These are phyloP conservation scores for Apoderus coryli DNA, from an alignment of 2,888 invertebrate genomes.

Conservation along the genomic window DNA sequence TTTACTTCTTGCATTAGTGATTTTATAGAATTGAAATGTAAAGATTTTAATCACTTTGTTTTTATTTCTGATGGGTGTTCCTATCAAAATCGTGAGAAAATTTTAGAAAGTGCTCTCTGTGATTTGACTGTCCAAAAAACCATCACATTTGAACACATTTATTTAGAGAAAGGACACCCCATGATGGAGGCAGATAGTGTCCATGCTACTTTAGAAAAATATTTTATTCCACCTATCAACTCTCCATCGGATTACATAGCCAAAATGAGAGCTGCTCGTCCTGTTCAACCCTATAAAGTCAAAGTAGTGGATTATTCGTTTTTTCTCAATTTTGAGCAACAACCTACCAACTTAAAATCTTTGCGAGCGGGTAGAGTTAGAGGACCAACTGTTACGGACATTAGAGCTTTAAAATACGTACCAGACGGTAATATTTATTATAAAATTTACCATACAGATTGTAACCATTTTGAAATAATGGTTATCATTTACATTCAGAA, in stretches of 20 bases:
- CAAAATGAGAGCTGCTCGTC: neutral
- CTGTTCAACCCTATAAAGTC: slow-evolving; percentile 2
- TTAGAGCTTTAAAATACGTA: slow-evolving; percentile 3
- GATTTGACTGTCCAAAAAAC: slow-evolving; percentile 2
- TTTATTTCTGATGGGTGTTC: slow-evolving; percentile 6
- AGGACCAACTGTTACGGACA: neutral
- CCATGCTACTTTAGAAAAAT: slow-evolving; percentile 4
- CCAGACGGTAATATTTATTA: slow-evolving; percentile 2
- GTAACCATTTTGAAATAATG: too few species aligned
- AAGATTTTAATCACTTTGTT: neutral
- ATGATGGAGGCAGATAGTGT: slow-evolving; percentile 4
- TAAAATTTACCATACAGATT: slow-evolving; percentile 5
- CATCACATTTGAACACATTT: slow-evolving; percentile 4
- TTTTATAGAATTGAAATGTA: slow-evolving; percentile 1
- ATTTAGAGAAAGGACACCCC: slow-evolving; percentile 1
- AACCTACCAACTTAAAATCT: neutral
- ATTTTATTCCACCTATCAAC: slow-evolving; percentile 4
- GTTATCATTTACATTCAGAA: too few species aligned
- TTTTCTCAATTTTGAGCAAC: slow-evolving; percentile 1
- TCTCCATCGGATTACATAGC: neutral
- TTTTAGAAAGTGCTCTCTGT: slow-evolving; percentile 4
- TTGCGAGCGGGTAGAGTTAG: neutral
- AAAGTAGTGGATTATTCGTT: slow-evolving; percentile 3
- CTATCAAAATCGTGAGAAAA: slow-evolving; percentile 1
- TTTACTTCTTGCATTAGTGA: neutral